phyloP scores from a whole-genome alignment of 2,113 vertebrate species.

The Ursus arctos region DNA sequence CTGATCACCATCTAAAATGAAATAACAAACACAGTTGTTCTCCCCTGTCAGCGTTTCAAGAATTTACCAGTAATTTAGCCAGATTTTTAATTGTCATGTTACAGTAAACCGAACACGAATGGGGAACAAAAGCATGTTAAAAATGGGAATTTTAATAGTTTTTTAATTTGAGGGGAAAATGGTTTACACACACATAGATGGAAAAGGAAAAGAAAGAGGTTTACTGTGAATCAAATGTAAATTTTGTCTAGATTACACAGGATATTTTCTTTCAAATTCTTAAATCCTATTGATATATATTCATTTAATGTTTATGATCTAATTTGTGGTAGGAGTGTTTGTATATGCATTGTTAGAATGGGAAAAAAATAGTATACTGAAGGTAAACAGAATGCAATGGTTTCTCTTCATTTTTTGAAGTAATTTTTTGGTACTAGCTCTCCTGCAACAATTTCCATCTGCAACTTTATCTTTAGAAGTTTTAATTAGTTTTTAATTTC shows the following conservation, averaged over 20 bases:
- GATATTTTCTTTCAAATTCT: conserved; percentile 8
- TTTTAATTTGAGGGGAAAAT: not conserved
- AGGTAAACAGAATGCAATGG: conserved; percentile 43
- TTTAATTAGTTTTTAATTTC: conserved; percentile 79
- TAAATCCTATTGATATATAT: not conserved
- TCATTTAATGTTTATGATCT: accelerated
- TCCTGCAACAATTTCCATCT: not conserved
- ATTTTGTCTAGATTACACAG: not conserved
- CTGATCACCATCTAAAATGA: not conserved
- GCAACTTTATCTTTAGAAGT: conserved; percentile 31
- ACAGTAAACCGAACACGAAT: not conserved
- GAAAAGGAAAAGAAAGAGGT: conserved; percentile 38
- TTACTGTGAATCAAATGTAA: not conserved
- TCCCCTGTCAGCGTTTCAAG: not conserved
- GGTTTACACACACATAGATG: not conserved
- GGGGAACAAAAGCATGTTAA: not conserved
- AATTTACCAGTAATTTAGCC: not conserved
- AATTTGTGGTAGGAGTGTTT: not conserved
- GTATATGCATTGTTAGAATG: not conserved
- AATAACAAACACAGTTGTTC: not conserved
- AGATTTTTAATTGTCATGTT: not conserved
- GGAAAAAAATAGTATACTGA: not conserved
- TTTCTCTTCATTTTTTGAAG: not conserved
- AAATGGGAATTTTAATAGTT: not conserved
- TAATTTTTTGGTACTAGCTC: not conserved